Evolutionary conservation across 2,113 vertebrate genomes (phyloP).

Genomic region (Planiliza haematocheilus): DNA sequence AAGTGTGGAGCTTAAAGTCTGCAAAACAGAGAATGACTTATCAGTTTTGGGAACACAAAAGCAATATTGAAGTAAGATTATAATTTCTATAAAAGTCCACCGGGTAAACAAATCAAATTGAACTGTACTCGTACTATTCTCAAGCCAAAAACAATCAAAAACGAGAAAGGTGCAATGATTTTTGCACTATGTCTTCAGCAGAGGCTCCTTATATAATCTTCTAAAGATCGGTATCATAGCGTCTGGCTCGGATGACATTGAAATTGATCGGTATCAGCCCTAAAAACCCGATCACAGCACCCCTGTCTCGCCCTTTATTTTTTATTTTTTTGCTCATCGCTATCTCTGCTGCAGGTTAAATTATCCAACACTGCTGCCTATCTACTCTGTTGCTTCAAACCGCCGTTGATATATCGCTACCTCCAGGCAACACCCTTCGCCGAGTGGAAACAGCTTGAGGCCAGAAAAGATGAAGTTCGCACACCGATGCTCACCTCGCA

Average conservation of each 20-base stretch:
- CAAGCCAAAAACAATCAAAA: not conserved
- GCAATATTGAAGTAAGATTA: not conserved
- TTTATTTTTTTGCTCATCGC: conserved; percentile 15
- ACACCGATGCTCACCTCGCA: conserved; percentile 15
- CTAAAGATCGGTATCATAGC: not conserved
- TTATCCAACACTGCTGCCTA: conserved; percentile 49
- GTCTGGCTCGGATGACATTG: conserved; percentile 6
- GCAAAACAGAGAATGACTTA: not conserved
- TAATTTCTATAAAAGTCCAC: too few species aligned
- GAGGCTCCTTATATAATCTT: not conserved
- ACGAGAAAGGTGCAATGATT: not conserved
- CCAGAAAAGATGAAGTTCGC: conserved; percentile 15
- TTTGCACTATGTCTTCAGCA: not conserved
- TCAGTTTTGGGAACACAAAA: not conserved
- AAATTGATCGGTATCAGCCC: conserved; percentile 21
- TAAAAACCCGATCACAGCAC: conserved; percentile 11
- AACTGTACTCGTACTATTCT: not conserved
- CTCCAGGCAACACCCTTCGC: conserved; percentile 23
- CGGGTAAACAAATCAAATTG: too few species aligned
- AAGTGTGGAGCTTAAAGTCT: not conserved
- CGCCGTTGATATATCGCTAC: conserved; percentile 21
- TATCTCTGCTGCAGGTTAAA: conserved; percentile 49
- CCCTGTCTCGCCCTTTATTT: conserved; percentile 10
- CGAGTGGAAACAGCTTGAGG: conserved; percentile 40
- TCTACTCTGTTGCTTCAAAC: conserved; percentile 35